Conservation (phyloP, 1,140 invertebrate species). For the Sitobion miscanthi region DNA sequence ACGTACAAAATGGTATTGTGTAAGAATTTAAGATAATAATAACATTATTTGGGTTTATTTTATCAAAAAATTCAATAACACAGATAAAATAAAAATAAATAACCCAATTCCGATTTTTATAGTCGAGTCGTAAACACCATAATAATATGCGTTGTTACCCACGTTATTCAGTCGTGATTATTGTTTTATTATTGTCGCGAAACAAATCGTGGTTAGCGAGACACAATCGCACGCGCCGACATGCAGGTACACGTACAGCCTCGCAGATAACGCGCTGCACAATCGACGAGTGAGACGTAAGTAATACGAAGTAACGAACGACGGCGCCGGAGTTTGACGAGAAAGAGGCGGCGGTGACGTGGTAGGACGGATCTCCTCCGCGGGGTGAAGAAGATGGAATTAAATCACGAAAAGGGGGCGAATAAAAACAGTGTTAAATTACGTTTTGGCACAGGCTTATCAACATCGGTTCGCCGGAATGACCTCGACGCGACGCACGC, state of each 20-base stretch:
- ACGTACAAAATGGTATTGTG: neutral
- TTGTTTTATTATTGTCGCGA: neutral
- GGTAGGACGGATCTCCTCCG: neutral
- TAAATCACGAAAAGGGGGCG: neutral
- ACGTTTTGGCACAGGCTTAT: neutral
- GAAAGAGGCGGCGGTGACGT: neutral
- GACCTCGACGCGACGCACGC: neutral
- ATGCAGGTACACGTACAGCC: neutral
- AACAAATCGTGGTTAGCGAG: neutral
- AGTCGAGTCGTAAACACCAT: neutral
- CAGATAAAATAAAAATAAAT: too few species aligned
- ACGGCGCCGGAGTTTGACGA: neutral
- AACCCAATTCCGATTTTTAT: neutral
- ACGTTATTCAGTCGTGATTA: neutral
- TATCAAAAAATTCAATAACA: neutral
- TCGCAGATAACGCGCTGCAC: neutral
- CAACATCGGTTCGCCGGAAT: neutral
- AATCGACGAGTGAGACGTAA: conserved; percentile 19
- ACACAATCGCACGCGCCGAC: neutral
- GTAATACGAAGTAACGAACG: conserved; percentile 14
- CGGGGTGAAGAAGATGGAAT: neutral
- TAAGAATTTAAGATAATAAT: neutral
- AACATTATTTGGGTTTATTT: neutral
- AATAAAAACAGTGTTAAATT: conserved; percentile 33
- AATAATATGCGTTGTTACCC: neutral